Evolutionary conservation across 2,888 invertebrate species (phyloP), one percentile per base, ranked within the genome.

Genomic region (Drosophila tanythrix): DNA sequence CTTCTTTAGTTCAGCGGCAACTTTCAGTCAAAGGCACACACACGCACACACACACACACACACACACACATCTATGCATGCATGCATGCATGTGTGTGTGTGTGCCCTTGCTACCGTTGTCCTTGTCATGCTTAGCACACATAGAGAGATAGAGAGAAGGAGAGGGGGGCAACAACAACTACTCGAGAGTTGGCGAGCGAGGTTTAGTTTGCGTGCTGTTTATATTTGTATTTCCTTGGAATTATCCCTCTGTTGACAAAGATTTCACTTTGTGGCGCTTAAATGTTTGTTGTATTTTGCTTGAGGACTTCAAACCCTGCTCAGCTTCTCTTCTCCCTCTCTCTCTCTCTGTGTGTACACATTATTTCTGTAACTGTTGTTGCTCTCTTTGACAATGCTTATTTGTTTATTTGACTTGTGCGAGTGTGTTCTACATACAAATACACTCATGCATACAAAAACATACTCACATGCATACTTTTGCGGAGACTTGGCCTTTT

Each of bases 191-290:
- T 73, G 51, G 71, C 73, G 83, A 86, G 84, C 76, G 15, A 87
- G 87, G 81, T 90, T 85, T 79, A 89, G 88, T 88, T 90, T 89
- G 90, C 83, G 88, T 89, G 81, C 90, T 90, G 90, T 88, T 88
- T 88, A 88, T 88, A 90, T 88, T 88, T 88, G 90, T 90, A 90
- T 90, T 88, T 90, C 88, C 90, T 88, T 88, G 86, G 90, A 83
- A 90, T 88, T 88, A 90, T 90, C 90, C 88, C 81, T 46, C 46
- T 90, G 91, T 88, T 90, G 90, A 88, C 90, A 90, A 88, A 90
- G 90, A 90, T 88, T 88, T 88, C 88, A 90, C 90, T 90, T 90
- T 89, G 90, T 90, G 90, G 90, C 90, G 88, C 90, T 90, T 88
- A 90, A 90, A 89, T 90, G 89, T 88, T 88, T 79, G 90, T 81